Conservation (phyloP, 2,888 invertebrate species). For the Frankliniella fusca region DNA sequence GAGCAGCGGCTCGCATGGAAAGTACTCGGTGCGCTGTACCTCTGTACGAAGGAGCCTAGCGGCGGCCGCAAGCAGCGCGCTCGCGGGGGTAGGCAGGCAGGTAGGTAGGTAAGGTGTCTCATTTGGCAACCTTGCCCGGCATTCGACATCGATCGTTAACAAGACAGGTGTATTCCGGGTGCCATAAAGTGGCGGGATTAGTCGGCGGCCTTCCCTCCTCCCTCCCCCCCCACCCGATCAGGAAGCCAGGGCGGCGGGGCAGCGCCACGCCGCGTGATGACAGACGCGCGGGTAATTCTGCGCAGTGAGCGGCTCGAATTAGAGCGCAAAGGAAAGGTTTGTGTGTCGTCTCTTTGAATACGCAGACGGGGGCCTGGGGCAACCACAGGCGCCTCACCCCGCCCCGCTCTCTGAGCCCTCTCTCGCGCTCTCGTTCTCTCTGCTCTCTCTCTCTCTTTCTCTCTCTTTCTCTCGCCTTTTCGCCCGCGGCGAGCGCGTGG, state of each 20-base stretch:
- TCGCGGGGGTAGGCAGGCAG: too few relatives aligned
- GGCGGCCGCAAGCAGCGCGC: too few relatives aligned
- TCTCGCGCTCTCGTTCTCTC: too few relatives aligned
- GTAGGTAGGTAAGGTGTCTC: not conserved
- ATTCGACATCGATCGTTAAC: not conserved
- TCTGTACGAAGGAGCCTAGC: too few relatives aligned
- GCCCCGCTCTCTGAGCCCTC: too few relatives aligned
- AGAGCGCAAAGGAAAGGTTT: not conserved
- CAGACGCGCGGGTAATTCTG: not conserved
- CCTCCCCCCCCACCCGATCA: not conserved
- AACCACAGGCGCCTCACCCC: not conserved
- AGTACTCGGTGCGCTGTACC: not conserved
- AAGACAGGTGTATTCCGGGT: slow-evolving; percentile 23
- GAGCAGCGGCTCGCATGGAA: too few relatives aligned
- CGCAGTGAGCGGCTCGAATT: not conserved
- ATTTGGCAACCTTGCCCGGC: slow-evolving; percentile 13
- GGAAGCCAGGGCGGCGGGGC: not conserved
- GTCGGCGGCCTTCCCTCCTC: not conserved
- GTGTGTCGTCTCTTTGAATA: not conserved
- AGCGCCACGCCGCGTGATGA: not conserved
- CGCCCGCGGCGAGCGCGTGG: not conserved
- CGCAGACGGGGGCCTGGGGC: not conserved
- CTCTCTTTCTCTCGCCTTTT: not conserved
- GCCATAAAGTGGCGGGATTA: slow-evolving; percentile 3
- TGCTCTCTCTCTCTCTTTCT: not conserved